phyloP scores from a whole-genome alignment of 2,113 vertebrate genomes.

The Brachypodius melanocephalos region DNA sequence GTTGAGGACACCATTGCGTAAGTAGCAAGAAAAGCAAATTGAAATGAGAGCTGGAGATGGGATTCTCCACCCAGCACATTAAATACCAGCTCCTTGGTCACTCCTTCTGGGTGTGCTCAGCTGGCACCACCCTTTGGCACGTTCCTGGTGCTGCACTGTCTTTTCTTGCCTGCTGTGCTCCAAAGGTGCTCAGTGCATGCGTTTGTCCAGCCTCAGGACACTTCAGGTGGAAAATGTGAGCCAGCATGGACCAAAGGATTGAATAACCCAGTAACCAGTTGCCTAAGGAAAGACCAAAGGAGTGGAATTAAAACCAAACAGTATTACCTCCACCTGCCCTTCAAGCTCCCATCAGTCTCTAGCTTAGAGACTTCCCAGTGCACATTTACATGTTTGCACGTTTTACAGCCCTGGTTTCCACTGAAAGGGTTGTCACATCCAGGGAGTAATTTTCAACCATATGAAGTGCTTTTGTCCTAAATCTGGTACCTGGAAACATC shows the following conservation, averaged over 20 bases:
- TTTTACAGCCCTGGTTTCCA: not conserved
- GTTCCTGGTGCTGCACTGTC: rapidly evolving
- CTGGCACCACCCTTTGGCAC: rapidly evolving
- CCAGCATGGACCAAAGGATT: not conserved
- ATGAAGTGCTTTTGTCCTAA: not conserved
- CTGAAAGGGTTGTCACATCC: not conserved
- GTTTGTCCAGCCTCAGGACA: not conserved
- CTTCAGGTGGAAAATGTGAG: not conserved
- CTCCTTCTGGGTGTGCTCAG: not conserved
- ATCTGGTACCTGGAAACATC: not conserved
- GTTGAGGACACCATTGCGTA: not conserved
- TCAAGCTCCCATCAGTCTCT: not conserved
- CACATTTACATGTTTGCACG: not conserved
- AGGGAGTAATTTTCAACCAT: not conserved
- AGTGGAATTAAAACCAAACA: not conserved
- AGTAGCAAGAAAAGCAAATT: not conserved
- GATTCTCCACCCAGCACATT: not conserved
- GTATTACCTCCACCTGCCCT: not conserved
- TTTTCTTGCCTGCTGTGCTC: not conserved
- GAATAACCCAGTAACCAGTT: not conserved
- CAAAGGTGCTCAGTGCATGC: not conserved
- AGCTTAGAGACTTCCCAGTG: not conserved
- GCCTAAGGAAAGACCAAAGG: not conserved
- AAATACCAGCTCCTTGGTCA: not conserved
- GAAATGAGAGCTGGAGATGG: not conserved